These are phyloP conservation scores for Poliocrania exsul DNA, from an alignment of 2,797 vertebrate species.

Conservation along the genomic window DNA sequence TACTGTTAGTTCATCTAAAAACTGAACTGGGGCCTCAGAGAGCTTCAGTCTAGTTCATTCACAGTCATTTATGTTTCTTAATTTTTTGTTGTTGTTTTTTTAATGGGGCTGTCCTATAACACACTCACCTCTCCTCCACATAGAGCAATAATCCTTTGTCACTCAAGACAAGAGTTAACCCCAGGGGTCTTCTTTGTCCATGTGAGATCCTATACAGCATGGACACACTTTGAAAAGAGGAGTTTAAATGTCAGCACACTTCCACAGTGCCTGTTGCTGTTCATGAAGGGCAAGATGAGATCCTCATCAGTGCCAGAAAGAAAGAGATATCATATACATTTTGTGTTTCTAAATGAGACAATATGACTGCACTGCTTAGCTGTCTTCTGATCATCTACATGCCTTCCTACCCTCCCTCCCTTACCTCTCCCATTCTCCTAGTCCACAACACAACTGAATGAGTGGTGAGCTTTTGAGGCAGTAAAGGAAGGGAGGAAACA, in stretches of 20 bases:
- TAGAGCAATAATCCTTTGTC: neutral
- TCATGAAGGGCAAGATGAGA: neutral
- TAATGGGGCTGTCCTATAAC: neutral
- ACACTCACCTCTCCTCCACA: neutral
- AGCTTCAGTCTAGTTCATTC: neutral
- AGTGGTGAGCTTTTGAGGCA: rapidly evolving
- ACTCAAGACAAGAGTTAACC: neutral
- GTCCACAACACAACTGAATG: neutral
- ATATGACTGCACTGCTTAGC: neutral
- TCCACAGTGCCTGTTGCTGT: neutral
- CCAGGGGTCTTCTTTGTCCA: neutral
- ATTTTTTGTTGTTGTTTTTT: neutral
- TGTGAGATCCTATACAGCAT: rapidly evolving
- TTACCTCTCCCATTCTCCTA: neutral
- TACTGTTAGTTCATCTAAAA: neutral
- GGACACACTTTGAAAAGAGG: neutral
- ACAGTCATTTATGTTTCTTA: neutral
- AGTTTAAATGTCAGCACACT: neutral
- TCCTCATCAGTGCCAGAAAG: neutral
- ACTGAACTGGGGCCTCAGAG: neutral
- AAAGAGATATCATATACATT: neutral
- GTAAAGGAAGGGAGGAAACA: neutral
- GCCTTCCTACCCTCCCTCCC: neutral
- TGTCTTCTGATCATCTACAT: neutral
- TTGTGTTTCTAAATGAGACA: neutral